A percentile compares a stretch with the other conserved stretches of the same genome.
Evolutionary conservation across 2,113 vertebrate genomes (phyloP).

Genomic region (Notarius lentiginosus): DNA sequence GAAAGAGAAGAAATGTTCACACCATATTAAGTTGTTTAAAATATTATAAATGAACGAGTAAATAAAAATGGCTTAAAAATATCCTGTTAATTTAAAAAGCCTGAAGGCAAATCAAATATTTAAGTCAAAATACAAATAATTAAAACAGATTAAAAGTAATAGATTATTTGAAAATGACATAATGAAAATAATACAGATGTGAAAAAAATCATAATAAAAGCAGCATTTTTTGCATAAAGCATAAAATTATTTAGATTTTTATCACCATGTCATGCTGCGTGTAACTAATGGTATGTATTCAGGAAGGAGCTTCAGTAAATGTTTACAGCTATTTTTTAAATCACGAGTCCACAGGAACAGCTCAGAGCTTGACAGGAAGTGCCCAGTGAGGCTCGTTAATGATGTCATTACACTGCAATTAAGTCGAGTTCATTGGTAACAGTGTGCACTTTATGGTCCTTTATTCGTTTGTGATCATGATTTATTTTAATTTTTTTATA

Average conservation of each 20-base stretch:
- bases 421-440: neutral
- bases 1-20: neutral
- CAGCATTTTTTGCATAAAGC: neutral
- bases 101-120: neutral
- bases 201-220: neutral
- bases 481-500: constrained; percentile 56
- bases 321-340: neutral
- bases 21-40: neutral
- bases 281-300: neutral
- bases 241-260: neutral
- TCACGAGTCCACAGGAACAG: too few relatives aligned
- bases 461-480: neutral
- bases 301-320: neutral
- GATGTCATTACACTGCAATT: neutral
- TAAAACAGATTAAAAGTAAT: neutral
- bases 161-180: neutral
- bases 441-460: too few relatives aligned
- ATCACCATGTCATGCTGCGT: neutral
- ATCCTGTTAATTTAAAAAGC: neutral
- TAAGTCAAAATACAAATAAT: neutral
- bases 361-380: neutral
- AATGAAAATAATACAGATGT: neutral
- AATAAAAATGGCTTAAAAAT: too few relatives aligned
- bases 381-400: neutral
- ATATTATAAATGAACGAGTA: neutral